phyloP scores from a whole-genome alignment of 2,797 vertebrate species.

The Sebastes wilsoni region DNA sequence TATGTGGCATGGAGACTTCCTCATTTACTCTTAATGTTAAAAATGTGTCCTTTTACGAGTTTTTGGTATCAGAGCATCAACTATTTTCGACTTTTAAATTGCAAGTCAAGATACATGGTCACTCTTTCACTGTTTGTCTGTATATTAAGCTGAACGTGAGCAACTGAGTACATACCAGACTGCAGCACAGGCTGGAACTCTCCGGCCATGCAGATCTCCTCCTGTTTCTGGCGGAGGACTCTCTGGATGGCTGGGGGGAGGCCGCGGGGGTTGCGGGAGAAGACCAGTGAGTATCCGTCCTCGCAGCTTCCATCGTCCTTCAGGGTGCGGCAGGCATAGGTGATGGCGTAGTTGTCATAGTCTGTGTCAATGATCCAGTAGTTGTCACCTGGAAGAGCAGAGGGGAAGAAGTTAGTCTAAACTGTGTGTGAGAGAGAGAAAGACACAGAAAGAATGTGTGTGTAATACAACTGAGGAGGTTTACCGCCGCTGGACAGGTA shows the following conservation, averaged over 20 bases:
- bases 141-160: not conserved
- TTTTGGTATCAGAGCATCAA: not conserved
- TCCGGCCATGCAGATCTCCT: constrained; percentile 91
- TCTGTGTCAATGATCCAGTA: constrained; percentile 96
- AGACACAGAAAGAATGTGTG: no score
- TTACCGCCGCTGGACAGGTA: constrained; percentile 91
- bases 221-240: constrained; percentile 89
- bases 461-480: constrained; percentile 2
- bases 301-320: constrained; percentile 90
- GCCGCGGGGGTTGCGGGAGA: constrained; percentile 90
- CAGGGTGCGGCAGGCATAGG: constrained; percentile 90
- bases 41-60: not conserved
- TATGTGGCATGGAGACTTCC: not conserved
- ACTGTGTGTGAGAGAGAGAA: not conserved
- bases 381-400: constrained; percentile 87
- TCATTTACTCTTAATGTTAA: not conserved
- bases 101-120: not conserved
- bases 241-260: constrained; percentile 89
- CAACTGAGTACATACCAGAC: constrained; percentile 77
- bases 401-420: not conserved
- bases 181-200: constrained; percentile 92
- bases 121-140: not conserved
- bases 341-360: constrained; percentile 93
- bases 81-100: not conserved
- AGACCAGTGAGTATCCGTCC: constrained; percentile 90